Conservation (phyloP, 1,140 invertebrate genomes). For the Drosophila melanogaster region Release_6_plus_ISO1_MT NC_004354.4:16356001-16356500, state of each 20-base stretch:
- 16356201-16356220: not conserved
- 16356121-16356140: slow-evolving; percentile 1
- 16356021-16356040: not conserved
- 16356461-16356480: slow-evolving; percentile 16
- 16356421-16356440: not conserved
- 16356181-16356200: slow-evolving; percentile 6
- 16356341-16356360: not conserved
- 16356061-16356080: not conserved
- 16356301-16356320: slow-evolving; percentile 15
- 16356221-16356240: not conserved
- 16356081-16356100: not conserved
- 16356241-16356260: too few relatives aligned
- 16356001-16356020: not conserved
- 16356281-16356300: slow-evolving; percentile 2
- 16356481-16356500: not conserved
- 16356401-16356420: slow-evolving; percentile 3
- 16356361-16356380: not conserved
- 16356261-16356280: too few relatives aligned
- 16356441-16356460: slow-evolving; percentile 27
- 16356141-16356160: not conserved
- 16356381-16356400: not conserved
- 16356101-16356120: not conserved
- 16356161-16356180: not conserved
- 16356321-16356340: slow-evolving; percentile 11
- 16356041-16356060: not conserved